These are phyloP conservation scores for Dexiosoma caninum DNA, from an alignment of 2,888 invertebrate species.

Conservation along the genomic window DNA sequence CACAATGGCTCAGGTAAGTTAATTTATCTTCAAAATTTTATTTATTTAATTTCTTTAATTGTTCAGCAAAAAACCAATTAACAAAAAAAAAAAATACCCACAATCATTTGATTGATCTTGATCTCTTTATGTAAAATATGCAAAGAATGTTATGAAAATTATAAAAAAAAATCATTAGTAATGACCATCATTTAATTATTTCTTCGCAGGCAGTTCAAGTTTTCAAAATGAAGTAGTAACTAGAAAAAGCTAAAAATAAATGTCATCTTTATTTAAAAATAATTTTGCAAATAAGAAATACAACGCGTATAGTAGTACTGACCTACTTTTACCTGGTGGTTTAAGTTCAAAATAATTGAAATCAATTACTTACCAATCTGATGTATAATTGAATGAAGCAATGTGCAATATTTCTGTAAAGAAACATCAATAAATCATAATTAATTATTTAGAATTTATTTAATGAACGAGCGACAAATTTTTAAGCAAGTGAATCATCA, in stretches of 20 bases:
- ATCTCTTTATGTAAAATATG: slow-evolving; percentile 5
- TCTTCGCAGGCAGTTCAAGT: slow-evolving; percentile 11
- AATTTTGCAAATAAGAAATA: not conserved
- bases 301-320: not conserved
- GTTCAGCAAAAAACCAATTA: not conserved
- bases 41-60: not conserved
- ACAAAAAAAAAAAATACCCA: not conserved
- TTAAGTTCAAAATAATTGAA: not conserved
- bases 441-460: not conserved
- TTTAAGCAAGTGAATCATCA: too few species aligned
- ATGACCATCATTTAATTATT: slow-evolving; percentile 24
- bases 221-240: slow-evolving; percentile 7
- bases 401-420: not conserved
- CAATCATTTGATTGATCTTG: slow-evolving; percentile 26
- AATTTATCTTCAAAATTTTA: not conserved
- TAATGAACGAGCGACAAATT: too few species aligned
- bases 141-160: slow-evolving; percentile 19
- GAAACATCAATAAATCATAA: not conserved
- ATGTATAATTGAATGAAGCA: not conserved
- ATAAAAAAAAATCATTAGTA: slow-evolving; percentile 1
- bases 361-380: not conserved
- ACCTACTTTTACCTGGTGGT: slow-evolving; percentile 1
- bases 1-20: slow-evolving; percentile 89
- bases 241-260: not conserved
- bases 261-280: slow-evolving; percentile 36